Evolutionary conservation across 2,113 vertebrate genomes (phyloP).

Genomic region (Spermophilus dauricus): DNA sequence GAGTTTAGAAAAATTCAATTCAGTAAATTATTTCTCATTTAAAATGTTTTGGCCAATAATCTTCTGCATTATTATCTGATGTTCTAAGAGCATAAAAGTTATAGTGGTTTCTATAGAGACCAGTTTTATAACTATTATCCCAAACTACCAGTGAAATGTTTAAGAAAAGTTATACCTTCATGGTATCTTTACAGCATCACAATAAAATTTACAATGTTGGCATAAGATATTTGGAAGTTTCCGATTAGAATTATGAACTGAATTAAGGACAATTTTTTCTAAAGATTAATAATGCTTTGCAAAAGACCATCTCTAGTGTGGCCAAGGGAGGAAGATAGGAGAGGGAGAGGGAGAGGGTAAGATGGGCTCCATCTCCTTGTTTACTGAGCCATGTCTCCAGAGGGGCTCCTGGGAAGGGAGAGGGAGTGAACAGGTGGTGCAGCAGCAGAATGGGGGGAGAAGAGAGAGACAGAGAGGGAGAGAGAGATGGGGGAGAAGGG

Average conservation of each 20-base stretch:
- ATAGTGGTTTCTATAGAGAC: conserved; percentile 73
- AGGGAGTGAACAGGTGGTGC: too few relatives aligned
- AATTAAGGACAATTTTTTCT: conserved; percentile 17
- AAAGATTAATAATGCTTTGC: conserved; percentile 38
- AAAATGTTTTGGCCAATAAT: conserved; percentile 74
- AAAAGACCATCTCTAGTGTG: conserved; percentile 12
- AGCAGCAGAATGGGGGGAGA: too few relatives aligned
- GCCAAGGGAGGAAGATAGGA: neutral
- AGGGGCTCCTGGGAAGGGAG: too few relatives aligned
- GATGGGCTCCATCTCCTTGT: too few relatives aligned
- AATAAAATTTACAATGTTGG: conserved; percentile 70
- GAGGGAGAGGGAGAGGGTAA: neutral
- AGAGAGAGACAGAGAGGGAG: too few relatives aligned
- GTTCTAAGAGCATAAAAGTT: conserved; percentile 67
- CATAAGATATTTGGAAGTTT: conserved; percentile 58
- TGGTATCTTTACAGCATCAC: conserved; percentile 69
- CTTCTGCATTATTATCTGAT: conserved; percentile 72
- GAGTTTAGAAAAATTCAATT: conserved; percentile 64
- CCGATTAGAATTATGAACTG: conserved; percentile 24
- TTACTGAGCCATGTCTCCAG: too few relatives aligned
- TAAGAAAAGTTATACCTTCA: conserved; percentile 71
- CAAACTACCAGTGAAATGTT: conserved; percentile 68
- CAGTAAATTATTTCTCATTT: conserved; percentile 67
- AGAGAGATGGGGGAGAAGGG: too few relatives aligned
- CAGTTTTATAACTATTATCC: conserved; percentile 75